phyloP scores from a whole-genome alignment of 2,888 invertebrate species.

The Onthophagus sagittarius region DNA sequence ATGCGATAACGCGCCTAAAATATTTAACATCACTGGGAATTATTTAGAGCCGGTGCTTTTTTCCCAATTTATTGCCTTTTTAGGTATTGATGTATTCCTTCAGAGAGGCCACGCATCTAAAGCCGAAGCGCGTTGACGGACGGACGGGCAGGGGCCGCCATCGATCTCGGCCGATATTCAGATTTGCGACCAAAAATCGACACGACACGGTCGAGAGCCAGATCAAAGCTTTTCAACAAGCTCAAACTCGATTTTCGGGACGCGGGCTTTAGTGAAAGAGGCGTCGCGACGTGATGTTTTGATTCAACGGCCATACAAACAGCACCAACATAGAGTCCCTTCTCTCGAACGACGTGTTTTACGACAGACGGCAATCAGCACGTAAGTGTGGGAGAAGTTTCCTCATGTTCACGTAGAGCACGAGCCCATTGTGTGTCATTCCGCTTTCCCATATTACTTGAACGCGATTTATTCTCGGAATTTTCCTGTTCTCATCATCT shows the following conservation, averaged over 20 bases:
- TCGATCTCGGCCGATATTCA: conserved; percentile 18
- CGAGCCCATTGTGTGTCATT: background rate
- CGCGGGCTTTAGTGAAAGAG: background rate
- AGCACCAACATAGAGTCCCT: background rate
- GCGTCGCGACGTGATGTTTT: background rate
- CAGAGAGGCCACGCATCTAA: conserved; percentile 20
- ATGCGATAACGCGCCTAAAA: conserved; percentile 41
- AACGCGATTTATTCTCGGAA: background rate
- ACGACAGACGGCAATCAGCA: background rate
- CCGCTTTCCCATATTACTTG: background rate
- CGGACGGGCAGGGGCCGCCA: conserved; percentile 2
- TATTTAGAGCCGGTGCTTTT: conserved; percentile 27
- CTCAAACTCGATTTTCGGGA: background rate
- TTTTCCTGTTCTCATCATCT: background rate
- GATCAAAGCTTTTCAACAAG: background rate
- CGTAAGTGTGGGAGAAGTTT: background rate
- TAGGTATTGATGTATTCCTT: conserved; percentile 30
- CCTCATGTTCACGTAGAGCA: background rate
- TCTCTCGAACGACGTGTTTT: background rate
- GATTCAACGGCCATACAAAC: background rate
- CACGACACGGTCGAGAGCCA: background rate
- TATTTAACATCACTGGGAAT: conserved; percentile 34
- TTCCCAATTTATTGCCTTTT: conserved; percentile 32
- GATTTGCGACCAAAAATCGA: conserved; percentile 10
- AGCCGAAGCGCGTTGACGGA: background rate